Base-by-base conservation (phyloP, 2,797 vertebrate species). In the Acridotheres tristis region DNA sequence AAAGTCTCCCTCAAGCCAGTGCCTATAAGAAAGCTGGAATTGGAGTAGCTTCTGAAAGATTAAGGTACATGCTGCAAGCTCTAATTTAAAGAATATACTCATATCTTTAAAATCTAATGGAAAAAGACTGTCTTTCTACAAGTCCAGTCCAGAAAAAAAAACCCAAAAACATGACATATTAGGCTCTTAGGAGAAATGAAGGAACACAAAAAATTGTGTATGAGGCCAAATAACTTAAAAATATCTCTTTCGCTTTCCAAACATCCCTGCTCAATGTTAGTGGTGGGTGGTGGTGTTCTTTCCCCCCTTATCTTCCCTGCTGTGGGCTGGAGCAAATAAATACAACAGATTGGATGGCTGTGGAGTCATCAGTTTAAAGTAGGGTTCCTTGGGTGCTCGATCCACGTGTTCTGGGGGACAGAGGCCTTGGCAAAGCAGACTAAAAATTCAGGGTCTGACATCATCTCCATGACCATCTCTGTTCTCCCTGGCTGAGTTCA, bases 21-120 rank as follows among this genome's bases (percentile, higher is more conserved):
- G 75, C 89, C 58, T 89, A 40, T 91, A 68, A 78, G 79, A 78
- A 84, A 81, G 40, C 36, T 86, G 51, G 55, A 89, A 69, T 55
- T 91, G 79, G 63, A 96, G 30, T 57, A 43, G 16, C 76, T 96
- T 96, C 69, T 94, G 76, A 75, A 84, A 90, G 43, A 57, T 63
- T 32, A 91, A 75, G 85, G n/a, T 68, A 36, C 27, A n/a, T 62
- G 66, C 50, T 81, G 62, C 50, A 72, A 89, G 30, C 69, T 85
- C 26, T 50, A 11, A 76, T 81, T 80, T 74, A 40, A 76, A 87
- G 36, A 83, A 42, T 26, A 7, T 17, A 43, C 18, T 55, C 30
- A 22, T 86, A 47, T 47, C 79, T 89, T 88, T 63, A 91, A 81
- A 8, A 9, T 85, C 50, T 26, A 72, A 29, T 69, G 76, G 75